Conservation (phyloP, 2,888 invertebrate genomes). For the Lapara coniferarum region DNA sequence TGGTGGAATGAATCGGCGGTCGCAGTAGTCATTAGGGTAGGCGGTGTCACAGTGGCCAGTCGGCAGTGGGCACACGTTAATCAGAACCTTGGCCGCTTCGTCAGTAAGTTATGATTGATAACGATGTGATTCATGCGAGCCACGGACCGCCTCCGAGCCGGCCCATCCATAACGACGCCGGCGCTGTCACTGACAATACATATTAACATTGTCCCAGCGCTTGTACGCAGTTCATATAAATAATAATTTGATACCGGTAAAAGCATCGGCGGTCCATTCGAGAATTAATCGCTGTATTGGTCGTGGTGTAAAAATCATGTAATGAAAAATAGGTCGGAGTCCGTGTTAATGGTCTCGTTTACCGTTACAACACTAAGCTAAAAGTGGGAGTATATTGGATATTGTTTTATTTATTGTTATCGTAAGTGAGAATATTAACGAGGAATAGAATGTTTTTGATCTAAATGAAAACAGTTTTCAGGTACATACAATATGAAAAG, state of each 20-base stretch:
- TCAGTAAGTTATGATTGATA: constrained; percentile 81
- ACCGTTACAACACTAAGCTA: no score
- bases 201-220: constrained; percentile 47
- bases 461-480: background rate
- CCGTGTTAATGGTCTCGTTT: background rate
- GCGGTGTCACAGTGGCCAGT: constrained; percentile 26
- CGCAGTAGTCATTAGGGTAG: constrained; percentile 46
- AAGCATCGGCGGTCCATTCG: background rate
- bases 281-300: constrained; percentile 4
- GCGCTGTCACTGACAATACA: constrained; percentile 63
- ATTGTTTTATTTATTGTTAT: no score
- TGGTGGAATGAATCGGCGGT: constrained; percentile 32
- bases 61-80: constrained; percentile 49
- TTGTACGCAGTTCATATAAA: constrained; percentile 37
- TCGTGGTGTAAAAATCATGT: background rate
- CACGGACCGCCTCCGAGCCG: constrained; percentile 44
- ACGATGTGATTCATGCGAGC: constrained; percentile 59
- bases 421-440: no score
- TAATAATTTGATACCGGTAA: constrained; percentile 39
- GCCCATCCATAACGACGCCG: constrained; percentile 65
- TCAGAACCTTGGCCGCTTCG: constrained; percentile 63
- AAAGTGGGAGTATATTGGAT: no score
- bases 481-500: background rate
- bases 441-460: background rate
- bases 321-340: background rate